Evolutionary conservation across 2,113 vertebrate species (phyloP).

Genomic region (Myxocyprinus asiaticus): DNA sequence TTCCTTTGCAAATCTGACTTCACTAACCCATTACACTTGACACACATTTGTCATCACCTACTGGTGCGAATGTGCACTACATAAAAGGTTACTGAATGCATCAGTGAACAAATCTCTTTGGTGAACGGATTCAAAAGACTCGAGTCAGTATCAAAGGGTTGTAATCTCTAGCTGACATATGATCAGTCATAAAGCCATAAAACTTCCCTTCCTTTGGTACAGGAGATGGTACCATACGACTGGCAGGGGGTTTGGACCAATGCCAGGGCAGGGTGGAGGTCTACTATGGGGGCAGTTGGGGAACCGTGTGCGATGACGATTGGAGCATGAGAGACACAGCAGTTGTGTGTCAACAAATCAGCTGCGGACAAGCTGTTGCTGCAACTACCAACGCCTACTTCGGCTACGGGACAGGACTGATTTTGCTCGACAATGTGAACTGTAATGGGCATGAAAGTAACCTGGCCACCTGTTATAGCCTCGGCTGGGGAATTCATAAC

Average conservation of each 20-base stretch:
- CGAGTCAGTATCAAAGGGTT: too few species aligned
- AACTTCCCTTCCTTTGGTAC: constrained; percentile 1
- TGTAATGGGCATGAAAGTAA: constrained; percentile 81
- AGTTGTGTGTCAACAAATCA: constrained; percentile 89
- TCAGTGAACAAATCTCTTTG: too few species aligned
- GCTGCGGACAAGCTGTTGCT: constrained; percentile 80
- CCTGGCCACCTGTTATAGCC: constrained; percentile 80
- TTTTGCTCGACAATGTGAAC: constrained; percentile 92
- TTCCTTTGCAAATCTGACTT: too few species aligned
- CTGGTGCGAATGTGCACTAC: too few species aligned
- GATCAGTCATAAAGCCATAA: too few species aligned
- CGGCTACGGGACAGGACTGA: constrained; percentile 85
- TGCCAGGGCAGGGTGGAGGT: constrained; percentile 95
- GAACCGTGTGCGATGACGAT: constrained; percentile 94
- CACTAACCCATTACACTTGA: too few species aligned
- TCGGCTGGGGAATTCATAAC: constrained; percentile 95
- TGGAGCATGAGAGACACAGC: constrained; percentile 83
- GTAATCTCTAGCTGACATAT: too few species aligned
- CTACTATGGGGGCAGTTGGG: constrained; percentile 86
- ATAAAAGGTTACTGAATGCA: too few species aligned
- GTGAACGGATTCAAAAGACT: too few species aligned
- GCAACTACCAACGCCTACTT: constrained; percentile 88
- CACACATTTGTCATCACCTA: too few species aligned
- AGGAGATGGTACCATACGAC: constrained; percentile 87
- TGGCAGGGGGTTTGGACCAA: constrained; percentile 75